Base-by-base conservation (phyloP, 2,888 invertebrate genomes). In the Poecilus cupreus region DNA sequence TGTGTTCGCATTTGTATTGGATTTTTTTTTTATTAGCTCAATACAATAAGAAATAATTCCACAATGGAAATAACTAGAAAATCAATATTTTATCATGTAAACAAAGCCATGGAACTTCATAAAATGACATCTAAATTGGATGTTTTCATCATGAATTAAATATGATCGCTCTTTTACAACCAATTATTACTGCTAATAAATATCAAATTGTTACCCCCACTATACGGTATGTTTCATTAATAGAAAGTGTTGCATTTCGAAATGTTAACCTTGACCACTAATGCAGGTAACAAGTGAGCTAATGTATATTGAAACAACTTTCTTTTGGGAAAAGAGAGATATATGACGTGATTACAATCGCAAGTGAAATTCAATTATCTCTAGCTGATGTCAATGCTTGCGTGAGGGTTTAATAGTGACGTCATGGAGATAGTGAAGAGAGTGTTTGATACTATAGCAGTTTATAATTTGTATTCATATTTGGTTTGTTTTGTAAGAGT, bases 1-100 rank as follows among this genome's bases (percentile, higher is more conserved):
- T 32, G n/a, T 32, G 32, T 32, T 32, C 1, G 32, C 8, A 2
- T 32, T 32, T 32, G 4, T 6, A 32, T 32, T 8, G 6, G 8
- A 32, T 32, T 32, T 3, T 32, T 32, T 2, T 2, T 32, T 5
- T 32, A 3, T 1, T 32, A 32, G 5, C 8, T 32, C 5, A 32
- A 0, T 32, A 3, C 32, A 1, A 32, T 60, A 11, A 60, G n/a
- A 57, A 3, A n/a, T n/a, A n/a, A n/a, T n/a, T n/a, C n/a, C 24
- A n/a, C 60, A 26, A 4, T 11, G 22, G 13, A 24, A 60, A 60
- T 24, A 60, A 60, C 5, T 60, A 54, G 60, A 60, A 60, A 60
- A 60, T 60, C 60, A 60, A 60, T 60, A 60, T 60, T 60, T 60
- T 60, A 60, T 60, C 26, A 60, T 60, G 60, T 60, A 60, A 60